Evolutionary conservation across 2,888 invertebrate species (phyloP), one percentile per base, ranked within the genome.

Genomic region (Galeopsomyia nigrocyanea): DNA sequence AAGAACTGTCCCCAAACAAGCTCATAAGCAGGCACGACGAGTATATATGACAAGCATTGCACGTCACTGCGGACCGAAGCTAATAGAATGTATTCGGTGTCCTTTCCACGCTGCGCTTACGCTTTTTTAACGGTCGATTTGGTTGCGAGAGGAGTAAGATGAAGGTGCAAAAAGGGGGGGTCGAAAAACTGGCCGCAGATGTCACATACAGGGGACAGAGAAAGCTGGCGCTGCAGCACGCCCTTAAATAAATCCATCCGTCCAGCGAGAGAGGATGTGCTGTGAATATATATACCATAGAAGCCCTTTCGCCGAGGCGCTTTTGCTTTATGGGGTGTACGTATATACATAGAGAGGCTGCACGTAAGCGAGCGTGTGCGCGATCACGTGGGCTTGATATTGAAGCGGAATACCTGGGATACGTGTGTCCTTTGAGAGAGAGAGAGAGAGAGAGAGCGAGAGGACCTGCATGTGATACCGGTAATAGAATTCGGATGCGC

Each of bases 41-140:
- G 39, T 39, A 26, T 3, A 26, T 26, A 39, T 39, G 39, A 39
- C 39, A 39, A 39, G 39, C 39, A 13, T 1, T 10, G 7, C 39
- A 10, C 39, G 39, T 39, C 39, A 39, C 13, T n/a, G n/a, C n/a
- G 5, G 26, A 39, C 7, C 39, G 39, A 77, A 79, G 79, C 80
- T 82, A 82, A 83, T 82, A 81, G 82, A 83, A 83, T 83, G 2
- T 82, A 82, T 80, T 80, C 79, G 78, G 76, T 58, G n/a, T 58
- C 55, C 61, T 14, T 47, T 55, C 2, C 26, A 5, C 26, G 26
- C 39, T 10, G 39, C 7, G 39, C 39, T 39, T 74, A 79, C 82
- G 80, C n/a, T n/a, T 84, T 85, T 85, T 85, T 85, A 85, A 86
- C 85, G 86, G 83, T 84, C 85, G 84, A 86, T 86, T 86, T 86